Evolutionary conservation across 2,888 invertebrate species (phyloP).

Genomic region (Agrilus mali): DNA sequence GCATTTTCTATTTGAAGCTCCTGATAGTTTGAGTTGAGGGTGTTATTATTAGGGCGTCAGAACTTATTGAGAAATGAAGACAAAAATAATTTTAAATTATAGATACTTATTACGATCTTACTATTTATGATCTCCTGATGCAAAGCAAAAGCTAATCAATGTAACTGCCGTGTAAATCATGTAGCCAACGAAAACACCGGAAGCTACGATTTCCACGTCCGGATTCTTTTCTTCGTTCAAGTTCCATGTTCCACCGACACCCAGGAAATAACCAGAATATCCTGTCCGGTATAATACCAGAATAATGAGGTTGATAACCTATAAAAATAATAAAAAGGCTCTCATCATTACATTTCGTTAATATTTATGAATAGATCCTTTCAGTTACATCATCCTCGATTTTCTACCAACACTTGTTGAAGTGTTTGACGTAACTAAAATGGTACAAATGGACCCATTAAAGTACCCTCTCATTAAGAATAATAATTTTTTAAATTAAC

Average conservation of each 20-base stretch:
- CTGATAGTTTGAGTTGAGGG: neutral
- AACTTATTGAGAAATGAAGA: neutral
- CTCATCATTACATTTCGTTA: neutral
- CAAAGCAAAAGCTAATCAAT: slow-evolving; percentile 62
- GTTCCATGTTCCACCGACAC: slow-evolving; percentile 84
- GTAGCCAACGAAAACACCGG: slow-evolving; percentile 76
- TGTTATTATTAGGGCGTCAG: neutral
- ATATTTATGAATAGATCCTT: no score
- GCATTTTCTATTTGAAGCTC: neutral
- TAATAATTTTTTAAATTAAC: no score
- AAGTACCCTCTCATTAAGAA: no score
- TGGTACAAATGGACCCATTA: no score
- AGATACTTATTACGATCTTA: no score
- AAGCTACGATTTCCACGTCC: slow-evolving; percentile 78
- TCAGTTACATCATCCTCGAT: no score
- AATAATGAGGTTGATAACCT: slow-evolving; percentile 74
- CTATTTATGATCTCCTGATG: slow-evolving; percentile 66
- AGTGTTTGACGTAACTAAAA: no score
- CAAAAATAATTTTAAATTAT: neutral
- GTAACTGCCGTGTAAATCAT: slow-evolving; percentile 73
- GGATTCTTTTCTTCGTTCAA: slow-evolving; percentile 78
- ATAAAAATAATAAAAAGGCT: slow-evolving; percentile 21
- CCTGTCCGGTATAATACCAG: slow-evolving; percentile 72
- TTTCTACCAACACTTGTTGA: no score
- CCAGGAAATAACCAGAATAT: slow-evolving; percentile 70